phyloP scores from a whole-genome alignment of 2,113 vertebrate genomes.

The Gobio gobio region DNA sequence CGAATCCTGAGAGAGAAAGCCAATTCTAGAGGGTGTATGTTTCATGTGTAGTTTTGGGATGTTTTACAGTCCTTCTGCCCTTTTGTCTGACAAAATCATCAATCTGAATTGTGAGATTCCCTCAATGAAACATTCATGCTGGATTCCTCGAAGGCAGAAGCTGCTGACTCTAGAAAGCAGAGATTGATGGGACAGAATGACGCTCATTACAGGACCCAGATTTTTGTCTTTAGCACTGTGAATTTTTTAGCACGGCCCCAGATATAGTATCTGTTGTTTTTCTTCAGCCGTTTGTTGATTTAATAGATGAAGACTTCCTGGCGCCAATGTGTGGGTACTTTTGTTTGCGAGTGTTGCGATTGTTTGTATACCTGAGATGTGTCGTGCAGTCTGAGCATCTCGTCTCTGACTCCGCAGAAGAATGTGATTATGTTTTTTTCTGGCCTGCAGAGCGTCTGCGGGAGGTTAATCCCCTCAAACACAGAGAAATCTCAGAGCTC shows the following conservation, averaged over 20 bases:
- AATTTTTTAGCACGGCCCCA: neutral
- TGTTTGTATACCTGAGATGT: constrained; percentile 21
- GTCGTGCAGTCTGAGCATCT: neutral
- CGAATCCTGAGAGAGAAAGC: neutral
- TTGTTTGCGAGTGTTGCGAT: neutral
- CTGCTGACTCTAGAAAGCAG: neutral
- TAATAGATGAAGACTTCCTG: neutral
- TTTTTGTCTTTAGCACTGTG: neutral
- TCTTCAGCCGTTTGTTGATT: neutral
- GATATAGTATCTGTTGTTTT: neutral
- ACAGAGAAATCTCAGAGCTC: constrained; percentile 1
- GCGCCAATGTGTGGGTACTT: neutral
- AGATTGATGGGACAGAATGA: neutral
- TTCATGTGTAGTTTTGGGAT: neutral
- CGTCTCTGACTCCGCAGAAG: neutral
- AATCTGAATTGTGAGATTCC: neutral
- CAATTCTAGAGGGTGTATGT: neutral
- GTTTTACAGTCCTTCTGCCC: constrained; percentile 12
- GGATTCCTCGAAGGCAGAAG: neutral
- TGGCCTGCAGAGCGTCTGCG: constrained; percentile 1
- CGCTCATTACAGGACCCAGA: neutral
- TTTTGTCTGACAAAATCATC: constrained; percentile 30
- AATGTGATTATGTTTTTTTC: constrained; percentile 29
- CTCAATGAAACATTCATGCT: constrained; percentile 17
- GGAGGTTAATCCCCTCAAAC: constrained; percentile 25